These are phyloP conservation scores for Hydrolagus affinis DNA, from an alignment of 2,113 vertebrate species.

Conservation along the genomic window DNA sequence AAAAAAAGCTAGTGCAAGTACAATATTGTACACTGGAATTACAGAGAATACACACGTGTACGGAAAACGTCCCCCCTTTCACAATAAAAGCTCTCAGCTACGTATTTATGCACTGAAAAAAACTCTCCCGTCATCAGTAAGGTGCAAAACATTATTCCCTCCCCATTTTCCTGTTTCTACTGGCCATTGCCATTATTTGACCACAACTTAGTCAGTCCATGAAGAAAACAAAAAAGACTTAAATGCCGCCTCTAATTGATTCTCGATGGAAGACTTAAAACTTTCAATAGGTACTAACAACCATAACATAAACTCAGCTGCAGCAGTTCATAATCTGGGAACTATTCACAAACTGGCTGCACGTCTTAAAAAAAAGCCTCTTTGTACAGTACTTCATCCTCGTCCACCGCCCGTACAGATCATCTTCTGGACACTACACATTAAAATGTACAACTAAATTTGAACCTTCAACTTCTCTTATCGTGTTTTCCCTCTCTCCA, in stretches of 20 bases:
- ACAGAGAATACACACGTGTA: slow-evolving; percentile 89
- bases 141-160: slow-evolving; percentile 78
- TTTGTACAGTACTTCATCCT: slow-evolving; percentile 28
- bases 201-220: slow-evolving; percentile 41
- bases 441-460: slow-evolving; percentile 27
- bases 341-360: slow-evolving; percentile 30
- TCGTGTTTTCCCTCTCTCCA: slow-evolving; percentile 46
- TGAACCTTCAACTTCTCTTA: slow-evolving; percentile 24
- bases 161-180: slow-evolving; percentile 53
- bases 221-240: slow-evolving; percentile 45
- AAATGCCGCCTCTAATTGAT: slow-evolving; percentile 60
- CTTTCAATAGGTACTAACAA: slow-evolving; percentile 54
- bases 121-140: slow-evolving; percentile 72
- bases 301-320: slow-evolving; percentile 56
- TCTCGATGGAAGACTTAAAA: slow-evolving; percentile 72
- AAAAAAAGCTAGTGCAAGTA: slow-evolving; percentile 95
- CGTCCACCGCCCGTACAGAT: slow-evolving; percentile 40
- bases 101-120: slow-evolving; percentile 70
- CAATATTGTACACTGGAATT: slow-evolving; percentile 94
- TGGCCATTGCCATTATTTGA: slow-evolving; percentile 34
- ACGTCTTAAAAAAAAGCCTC: background rate
- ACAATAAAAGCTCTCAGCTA: slow-evolving; percentile 79
- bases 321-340: slow-evolving; percentile 48
- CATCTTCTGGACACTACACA: slow-evolving; percentile 46
- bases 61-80: slow-evolving; percentile 78